A percentile compares a stretch with the other conserved stretches of the same genome.
phyloP scores from a whole-genome alignment of 2,113 vertebrate species.

The Lagopus muta region DNA sequence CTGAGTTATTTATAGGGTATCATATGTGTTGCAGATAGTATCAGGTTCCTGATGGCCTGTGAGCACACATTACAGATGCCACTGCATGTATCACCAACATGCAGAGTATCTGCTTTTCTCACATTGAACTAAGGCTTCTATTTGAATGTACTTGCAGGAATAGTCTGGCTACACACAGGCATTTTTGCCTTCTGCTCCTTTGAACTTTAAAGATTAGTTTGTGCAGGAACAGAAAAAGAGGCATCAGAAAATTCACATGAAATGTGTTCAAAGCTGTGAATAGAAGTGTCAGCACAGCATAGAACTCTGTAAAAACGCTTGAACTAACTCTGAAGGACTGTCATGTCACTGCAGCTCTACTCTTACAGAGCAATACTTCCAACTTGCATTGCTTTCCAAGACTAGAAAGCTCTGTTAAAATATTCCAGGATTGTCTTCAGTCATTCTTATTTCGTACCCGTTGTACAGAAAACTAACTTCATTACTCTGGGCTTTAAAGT shows the following conservation, averaged over 20 bases:
- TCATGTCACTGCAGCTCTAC: neutral
- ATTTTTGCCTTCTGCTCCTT: conserved; percentile 3
- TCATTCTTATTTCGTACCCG: conserved; percentile 31
- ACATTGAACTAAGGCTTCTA: neutral
- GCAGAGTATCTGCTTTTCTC: neutral
- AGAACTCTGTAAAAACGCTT: neutral
- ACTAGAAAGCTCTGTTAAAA: conserved; percentile 48
- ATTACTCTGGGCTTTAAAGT: conserved; percentile 47
- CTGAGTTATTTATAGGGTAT: neutral
- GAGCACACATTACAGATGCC: neutral
- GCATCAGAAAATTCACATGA: conserved; percentile 23
- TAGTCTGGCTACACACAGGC: neutral
- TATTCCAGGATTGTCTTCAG: conserved; percentile 42
- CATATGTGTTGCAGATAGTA: rapidly evolving
- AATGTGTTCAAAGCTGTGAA: conserved; percentile 30
- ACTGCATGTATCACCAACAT: neutral
- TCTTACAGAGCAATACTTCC: conserved; percentile 25
- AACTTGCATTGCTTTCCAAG: neutral
- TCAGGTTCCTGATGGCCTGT: neutral
- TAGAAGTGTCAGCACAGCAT: conserved; percentile 28
- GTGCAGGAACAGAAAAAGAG: conserved; percentile 9
- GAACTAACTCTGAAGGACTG: conserved; percentile 31
- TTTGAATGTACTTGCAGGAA: neutral
- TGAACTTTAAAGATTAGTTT: conserved; percentile 30
- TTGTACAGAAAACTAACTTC: conserved; percentile 41